Evolutionary conservation across 2,113 vertebrate species (phyloP).

Genomic region (Eolophus roseicapilla): DNA sequence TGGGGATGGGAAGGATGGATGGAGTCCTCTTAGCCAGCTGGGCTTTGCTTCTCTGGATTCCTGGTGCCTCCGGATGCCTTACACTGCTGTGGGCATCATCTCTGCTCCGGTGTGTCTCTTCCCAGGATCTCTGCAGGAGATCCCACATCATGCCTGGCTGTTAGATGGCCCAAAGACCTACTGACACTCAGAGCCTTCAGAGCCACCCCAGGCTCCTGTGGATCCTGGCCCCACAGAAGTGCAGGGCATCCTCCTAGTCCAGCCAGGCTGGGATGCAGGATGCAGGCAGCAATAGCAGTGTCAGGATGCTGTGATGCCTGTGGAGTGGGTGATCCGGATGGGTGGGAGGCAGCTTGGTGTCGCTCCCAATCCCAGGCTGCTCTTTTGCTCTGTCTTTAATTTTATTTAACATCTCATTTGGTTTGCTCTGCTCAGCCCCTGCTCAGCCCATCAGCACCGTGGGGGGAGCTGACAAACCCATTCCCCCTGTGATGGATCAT

Average conservation of each 20-base stretch:
- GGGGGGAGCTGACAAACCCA: slow-evolving; percentile 24
- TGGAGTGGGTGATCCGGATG: not conserved
- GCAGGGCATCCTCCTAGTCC: accelerated
- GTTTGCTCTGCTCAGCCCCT: slow-evolving; percentile 14
- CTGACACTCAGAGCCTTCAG: not conserved
- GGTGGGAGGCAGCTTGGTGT: not conserved
- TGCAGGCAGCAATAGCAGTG: not conserved
- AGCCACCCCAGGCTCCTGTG: not conserved
- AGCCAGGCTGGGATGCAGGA: not conserved
- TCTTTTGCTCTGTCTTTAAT: not conserved
- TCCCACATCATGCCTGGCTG: accelerated
- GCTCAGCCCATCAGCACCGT: not conserved
- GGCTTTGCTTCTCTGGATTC: not conserved
- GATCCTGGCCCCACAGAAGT: accelerated
- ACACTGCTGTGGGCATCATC: accelerated
- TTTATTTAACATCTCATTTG: slow-evolving; percentile 49
- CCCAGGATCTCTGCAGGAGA: accelerated
- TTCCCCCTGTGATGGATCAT: not conserved
- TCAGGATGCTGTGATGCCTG: not conserved
- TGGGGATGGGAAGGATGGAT: not conserved
- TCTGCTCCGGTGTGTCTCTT: not conserved
- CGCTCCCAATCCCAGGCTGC: not conserved
- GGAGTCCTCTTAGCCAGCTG: not conserved
- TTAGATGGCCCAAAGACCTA: not conserved
- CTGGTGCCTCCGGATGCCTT: not conserved